Conservation (phyloP, 1,140 invertebrate genomes). For the Heliconius eleuchia region DNA sequence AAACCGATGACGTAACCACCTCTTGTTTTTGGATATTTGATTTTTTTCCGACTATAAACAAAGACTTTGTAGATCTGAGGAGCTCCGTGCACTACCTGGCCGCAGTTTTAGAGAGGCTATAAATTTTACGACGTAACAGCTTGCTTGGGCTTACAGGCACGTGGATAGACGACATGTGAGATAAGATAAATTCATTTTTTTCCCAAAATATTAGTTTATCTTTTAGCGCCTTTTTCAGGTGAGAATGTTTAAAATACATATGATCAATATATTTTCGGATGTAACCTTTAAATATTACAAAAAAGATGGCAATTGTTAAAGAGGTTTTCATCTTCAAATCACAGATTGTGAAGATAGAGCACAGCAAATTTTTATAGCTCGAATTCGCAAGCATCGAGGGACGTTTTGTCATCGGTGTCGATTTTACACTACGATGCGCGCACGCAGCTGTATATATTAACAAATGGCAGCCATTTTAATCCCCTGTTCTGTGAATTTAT, state of each 20-base stretch:
- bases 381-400: constrained; percentile 50
- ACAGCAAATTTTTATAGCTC: constrained; percentile 18
- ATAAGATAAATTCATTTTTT: constrained; percentile 8
- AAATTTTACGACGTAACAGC: constrained; percentile 3
- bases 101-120: constrained; percentile 37
- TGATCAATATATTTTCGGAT: neutral
- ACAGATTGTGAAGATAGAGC: constrained; percentile 19
- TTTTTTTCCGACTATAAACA: constrained; percentile 44
- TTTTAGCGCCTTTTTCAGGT: neutral
- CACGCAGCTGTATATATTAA: constrained; percentile 61
- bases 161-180: constrained; percentile 8
- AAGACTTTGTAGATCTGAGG: constrained; percentile 26
- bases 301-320: neutral
- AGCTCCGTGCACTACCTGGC: constrained; percentile 32
- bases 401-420: constrained; percentile 57
- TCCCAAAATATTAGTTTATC: constrained; percentile 10
- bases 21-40: constrained; percentile 60
- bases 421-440: constrained; percentile 57
- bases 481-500: constrained; percentile 37
- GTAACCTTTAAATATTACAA: neutral
- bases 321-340: neutral
- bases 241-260: constrained; percentile 3
- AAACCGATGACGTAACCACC: constrained; percentile 60
- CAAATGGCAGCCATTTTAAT: constrained; percentile 48
- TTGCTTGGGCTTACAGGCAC: neutral